Evolutionary conservation across 2,888 invertebrate genomes (phyloP).

Genomic region (Lasiommata megera): DNA sequence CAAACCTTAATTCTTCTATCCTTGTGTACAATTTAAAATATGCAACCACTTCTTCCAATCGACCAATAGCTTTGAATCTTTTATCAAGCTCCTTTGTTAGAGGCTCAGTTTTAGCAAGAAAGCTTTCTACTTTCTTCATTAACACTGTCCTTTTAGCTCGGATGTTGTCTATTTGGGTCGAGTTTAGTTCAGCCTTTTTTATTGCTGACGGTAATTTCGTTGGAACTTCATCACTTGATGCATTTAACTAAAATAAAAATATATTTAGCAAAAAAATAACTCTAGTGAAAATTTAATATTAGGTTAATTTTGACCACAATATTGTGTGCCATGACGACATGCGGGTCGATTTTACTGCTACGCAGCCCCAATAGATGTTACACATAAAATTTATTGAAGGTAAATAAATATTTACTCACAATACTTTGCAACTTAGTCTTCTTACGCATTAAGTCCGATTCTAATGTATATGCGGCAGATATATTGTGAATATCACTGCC

Average conservation of each 20-base stretch:
- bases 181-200: constrained; percentile 82
- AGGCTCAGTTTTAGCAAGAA: constrained; percentile 62
- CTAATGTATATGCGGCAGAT: constrained; percentile 45
- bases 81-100: constrained; percentile 69
- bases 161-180: constrained; percentile 70
- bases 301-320: too few relatives aligned
- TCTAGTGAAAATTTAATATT: too few relatives aligned
- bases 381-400: too few relatives aligned
- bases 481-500: constrained; percentile 65
- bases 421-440: constrained; percentile 52
- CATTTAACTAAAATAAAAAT: constrained; percentile 76
- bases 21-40: constrained; percentile 87
- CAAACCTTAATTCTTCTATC: constrained; percentile 86
- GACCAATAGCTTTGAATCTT: constrained; percentile 67
- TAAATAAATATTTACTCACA: constrained; percentile 59
- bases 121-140: constrained; percentile 57
- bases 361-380: too few relatives aligned
- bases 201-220: constrained; percentile 83
- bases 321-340: too few relatives aligned
- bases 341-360: too few relatives aligned
- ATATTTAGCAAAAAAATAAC: background rate
- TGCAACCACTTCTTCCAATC: constrained; percentile 81
- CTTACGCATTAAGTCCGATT: constrained; percentile 51
- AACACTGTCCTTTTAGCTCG: constrained; percentile 70
- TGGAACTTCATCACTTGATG: constrained; percentile 83